Evolutionary conservation across 2,797 vertebrate species (phyloP), one percentile per base, ranked within the genome.

Genomic region (Gila robusta): DNA sequence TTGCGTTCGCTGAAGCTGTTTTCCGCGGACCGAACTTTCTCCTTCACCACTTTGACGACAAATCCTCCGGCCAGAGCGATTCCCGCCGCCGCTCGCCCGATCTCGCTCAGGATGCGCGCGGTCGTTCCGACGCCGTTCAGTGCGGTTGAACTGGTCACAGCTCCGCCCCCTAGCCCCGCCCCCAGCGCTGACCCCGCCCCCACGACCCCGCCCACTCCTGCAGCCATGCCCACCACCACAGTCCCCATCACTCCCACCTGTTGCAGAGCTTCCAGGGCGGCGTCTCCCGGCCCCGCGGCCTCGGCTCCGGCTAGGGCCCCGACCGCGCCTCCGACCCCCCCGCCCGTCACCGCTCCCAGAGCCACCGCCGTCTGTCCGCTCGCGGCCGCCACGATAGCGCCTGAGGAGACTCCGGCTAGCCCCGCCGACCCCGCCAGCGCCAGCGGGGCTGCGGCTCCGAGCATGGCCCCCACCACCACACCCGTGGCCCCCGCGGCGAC

Each of bases 21-120:
- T 41, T 93, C 93, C 0, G 82, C 90, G 5, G 84, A 83, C n/a
- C 92, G 87, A 26, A 94, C 90, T 86, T 90, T 95, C 87, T 95
- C 93, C 89, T 94, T 95, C 5, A 95, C 92, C 72, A 96, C 93
- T 87, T 94, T 96, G 81, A 96, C 92, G 6, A 92, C 93, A 54
- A 96, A 87, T 26, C 94, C 91, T 9, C 94, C 93, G 0, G 94
- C 93, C 59, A 95, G 83, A 1, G 90, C 92, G 0, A 93, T 87
- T 59, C 93, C 94, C 1, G 90, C 91, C 16, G 90, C 95, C 17
- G 93, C 94, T 88, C 90, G 94, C 2, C 94, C 92, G 0, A 95
- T 91, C 41, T 95, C 95, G n/a, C 91, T 89, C 84, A 95, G 35
- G 23, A 95, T 88, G 49, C 88, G 87, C 0, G 90, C 88, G 0